Base-by-base conservation (phyloP, 2,113 vertebrate species). In the Sinocyclocheilus rhinocerous region DNA sequence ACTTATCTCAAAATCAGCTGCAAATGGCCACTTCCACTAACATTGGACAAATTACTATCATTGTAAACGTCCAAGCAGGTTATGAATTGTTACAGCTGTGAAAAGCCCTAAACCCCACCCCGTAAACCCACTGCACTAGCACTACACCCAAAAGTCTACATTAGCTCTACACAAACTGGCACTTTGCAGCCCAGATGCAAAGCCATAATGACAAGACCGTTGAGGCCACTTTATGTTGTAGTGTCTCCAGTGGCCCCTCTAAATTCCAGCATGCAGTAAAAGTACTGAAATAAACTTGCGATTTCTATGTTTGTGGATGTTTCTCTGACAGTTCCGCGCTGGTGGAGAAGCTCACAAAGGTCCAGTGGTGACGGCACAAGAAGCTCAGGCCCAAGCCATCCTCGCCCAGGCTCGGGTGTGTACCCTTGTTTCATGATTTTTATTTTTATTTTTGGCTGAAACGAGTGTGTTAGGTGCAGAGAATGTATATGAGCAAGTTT, bases 371-470 rank as follows among this genome's bases (percentile, higher is more conserved):
- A 96, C 97, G 11, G 97, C 98, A 2, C 98, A 99, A 90, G 97
- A 99, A 90, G 97, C 98, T 78, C 98, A 99, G 90, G 98, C 98
- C 42, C 98, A 99, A 92, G 98, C 98, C 0, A 99, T 99, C 89
- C 95, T 99, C 1, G 96, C 98, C 84, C 98, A 99, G 87, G 97
- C 98, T 29, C 94, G 97, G 95, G 98, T 99, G 89, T 95, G 96
- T 90, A 84, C 73, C 26, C 20, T 59, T 79, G 39, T 10, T 77
- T 10, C 39, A 39, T 18, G 0, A 29, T 67, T 18, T 29, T 16
- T 11, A 6, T 78, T 33, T 67, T 81, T n/a, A n/a, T n/a, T 20
- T 67, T 42, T 12, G 10, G 63, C 29, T 72, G 11, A 55, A 83
- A 24, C 11, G 1, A 50, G 52, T 63, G 22, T 76, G 2, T 77